A percentile compares a stretch with the other conserved stretches of the same genome.
phyloP scores from a whole-genome alignment of 2,888 invertebrate species.

The Congeria kusceri region DNA sequence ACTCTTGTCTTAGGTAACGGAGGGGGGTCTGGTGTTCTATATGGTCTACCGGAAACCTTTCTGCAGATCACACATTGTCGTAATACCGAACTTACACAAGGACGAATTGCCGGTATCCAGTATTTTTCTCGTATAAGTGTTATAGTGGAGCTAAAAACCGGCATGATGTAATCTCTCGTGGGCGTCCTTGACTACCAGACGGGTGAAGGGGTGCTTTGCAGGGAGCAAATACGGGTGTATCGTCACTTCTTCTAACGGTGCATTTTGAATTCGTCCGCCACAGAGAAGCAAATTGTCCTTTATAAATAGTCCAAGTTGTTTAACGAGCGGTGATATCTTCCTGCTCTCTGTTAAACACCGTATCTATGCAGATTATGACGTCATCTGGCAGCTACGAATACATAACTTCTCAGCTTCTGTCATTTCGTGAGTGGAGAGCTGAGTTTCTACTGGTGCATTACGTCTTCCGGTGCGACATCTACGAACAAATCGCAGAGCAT shows the following conservation, averaged over 20 bases:
- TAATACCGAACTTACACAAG: conserved; percentile 5
- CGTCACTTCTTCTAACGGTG: neutral
- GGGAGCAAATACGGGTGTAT: neutral
- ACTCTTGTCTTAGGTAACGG: conserved; percentile 1
- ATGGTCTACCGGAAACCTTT: conserved; percentile 6
- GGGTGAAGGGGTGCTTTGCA: neutral
- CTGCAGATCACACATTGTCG: conserved; percentile 13
- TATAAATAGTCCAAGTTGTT: conserved; percentile 14
- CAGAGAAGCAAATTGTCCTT: conserved; percentile 1
- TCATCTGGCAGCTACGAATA: neutral
- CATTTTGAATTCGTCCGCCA: conserved; percentile 26
- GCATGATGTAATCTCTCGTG: conserved; percentile 10
- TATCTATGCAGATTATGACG: neutral
- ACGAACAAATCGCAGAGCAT: conserved; percentile 17
- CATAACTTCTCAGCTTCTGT: neutral
- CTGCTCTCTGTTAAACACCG: neutral
- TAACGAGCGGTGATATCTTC: neutral
- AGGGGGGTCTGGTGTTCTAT: conserved; percentile 13
- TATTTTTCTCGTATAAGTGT: conserved; percentile 15
- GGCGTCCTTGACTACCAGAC: conserved; percentile 1
- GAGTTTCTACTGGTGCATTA: conserved; percentile 33
- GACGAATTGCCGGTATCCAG: conserved; percentile 23
- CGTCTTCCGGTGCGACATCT: conserved; percentile 7
- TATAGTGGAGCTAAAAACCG: neutral
- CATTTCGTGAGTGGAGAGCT: no score